phyloP scores from a whole-genome alignment of 2,113 vertebrate genomes.

The Baryphthengus martii region DNA sequence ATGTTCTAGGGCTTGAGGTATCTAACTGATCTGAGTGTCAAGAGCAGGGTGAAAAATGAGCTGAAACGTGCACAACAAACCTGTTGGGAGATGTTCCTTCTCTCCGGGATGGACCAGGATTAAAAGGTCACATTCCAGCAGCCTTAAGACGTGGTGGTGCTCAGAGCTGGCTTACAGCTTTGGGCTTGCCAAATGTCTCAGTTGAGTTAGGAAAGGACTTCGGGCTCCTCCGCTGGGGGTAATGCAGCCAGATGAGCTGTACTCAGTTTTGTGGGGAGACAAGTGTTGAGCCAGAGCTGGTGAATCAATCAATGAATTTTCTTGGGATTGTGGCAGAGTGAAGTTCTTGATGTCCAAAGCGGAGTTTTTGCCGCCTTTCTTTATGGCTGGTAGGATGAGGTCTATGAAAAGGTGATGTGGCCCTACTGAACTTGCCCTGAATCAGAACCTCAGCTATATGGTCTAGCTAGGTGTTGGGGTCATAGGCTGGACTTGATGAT shows the following conservation, averaged over 20 bases:
- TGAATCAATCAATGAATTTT: background rate
- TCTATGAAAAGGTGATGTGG: background rate
- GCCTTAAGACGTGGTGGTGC: background rate
- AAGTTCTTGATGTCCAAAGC: background rate
- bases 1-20: background rate
- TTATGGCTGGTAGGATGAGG: background rate
- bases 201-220: background rate
- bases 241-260: rapidly evolving
- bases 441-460: background rate
- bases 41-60: background rate
- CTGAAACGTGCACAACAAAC: rapidly evolving
- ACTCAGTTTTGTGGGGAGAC: background rate
- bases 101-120: background rate
- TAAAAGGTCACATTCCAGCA: background rate
- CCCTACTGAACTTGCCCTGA: background rate
- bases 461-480: no score
- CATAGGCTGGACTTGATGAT: no score
- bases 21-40: background rate
- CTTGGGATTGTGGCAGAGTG: background rate
- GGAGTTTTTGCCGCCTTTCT: background rate
- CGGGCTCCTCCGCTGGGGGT: background rate
- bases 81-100: background rate
- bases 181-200: background rate
- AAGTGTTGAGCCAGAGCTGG: background rate
- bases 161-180: background rate